Evolutionary conservation across 2,797 vertebrate species (phyloP).

Genomic region (Lycodopsis pacificus): DNA sequence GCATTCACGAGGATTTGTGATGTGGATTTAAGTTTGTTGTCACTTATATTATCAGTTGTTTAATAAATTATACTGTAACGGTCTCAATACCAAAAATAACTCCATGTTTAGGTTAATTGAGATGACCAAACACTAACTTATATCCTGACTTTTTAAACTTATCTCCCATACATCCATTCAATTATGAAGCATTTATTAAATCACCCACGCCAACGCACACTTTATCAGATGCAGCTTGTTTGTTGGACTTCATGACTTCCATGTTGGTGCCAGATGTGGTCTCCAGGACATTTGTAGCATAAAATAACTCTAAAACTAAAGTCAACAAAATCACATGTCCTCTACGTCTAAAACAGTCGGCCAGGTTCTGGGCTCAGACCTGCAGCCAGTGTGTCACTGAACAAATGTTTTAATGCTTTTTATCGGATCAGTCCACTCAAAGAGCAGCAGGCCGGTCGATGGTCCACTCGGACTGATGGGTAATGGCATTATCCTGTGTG

Average conservation of each 20-base stretch:
- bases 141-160: not conserved
- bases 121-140: not conserved
- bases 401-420: slow-evolving; percentile 88
- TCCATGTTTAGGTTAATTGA: not conserved
- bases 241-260: not conserved
- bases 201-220: not conserved
- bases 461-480: slow-evolving; percentile 78
- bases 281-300: not conserved
- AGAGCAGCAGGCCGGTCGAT: slow-evolving; percentile 82
- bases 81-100: not conserved
- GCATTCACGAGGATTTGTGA: not conserved
- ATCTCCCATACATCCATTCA: not conserved
- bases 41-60: not conserved
- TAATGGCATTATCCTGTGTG: slow-evolving; percentile 82
- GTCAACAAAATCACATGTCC: not conserved
- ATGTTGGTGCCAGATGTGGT: not conserved
- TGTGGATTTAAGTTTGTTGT: not conserved
- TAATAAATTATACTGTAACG: not conserved
- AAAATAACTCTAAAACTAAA: not conserved
- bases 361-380: slow-evolving; percentile 35
- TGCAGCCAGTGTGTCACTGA: slow-evolving; percentile 79
- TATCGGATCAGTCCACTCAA: slow-evolving; percentile 83
- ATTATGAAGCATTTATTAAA: not conserved
- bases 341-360: not conserved
- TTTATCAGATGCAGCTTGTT: not conserved